Conservation (phyloP, 2,797 vertebrate species). For the Meda fulgida region DNA sequence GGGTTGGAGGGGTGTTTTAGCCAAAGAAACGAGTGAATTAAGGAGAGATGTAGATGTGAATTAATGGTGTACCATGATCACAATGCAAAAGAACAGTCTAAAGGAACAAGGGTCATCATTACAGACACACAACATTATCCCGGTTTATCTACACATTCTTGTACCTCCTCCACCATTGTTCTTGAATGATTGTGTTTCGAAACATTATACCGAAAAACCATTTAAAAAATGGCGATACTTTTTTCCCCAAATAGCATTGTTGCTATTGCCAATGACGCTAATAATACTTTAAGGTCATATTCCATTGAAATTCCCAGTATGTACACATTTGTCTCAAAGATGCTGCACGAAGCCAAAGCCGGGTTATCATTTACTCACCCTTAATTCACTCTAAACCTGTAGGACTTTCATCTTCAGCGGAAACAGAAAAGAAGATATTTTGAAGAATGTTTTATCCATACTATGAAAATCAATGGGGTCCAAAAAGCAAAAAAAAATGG, state of each 20-base stretch:
- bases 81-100: constrained; percentile 60
- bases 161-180: constrained; percentile 62
- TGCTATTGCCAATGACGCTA: constrained; percentile 41
- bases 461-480: not conserved
- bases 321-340: constrained; percentile 37
- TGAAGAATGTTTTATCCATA: not conserved
- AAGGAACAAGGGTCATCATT: constrained; percentile 49
- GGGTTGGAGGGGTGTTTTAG: constrained; percentile 37
- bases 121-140: constrained; percentile 61
- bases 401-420: not conserved
- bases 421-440: not conserved
- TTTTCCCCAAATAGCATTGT: constrained; percentile 46
- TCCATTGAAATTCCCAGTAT: constrained; percentile 37
- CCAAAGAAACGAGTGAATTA: constrained; percentile 39
- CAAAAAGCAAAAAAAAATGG: not conserved
- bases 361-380: not conserved
- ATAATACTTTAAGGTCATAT: constrained; percentile 26
- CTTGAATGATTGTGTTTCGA: not conserved
- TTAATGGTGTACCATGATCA: constrained; percentile 68
- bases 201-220: constrained; percentile 45
- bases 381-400: not conserved
- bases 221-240: constrained; percentile 53
- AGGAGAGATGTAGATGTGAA: constrained; percentile 35
- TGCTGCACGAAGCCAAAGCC: constrained; percentile 9
- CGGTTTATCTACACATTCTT: constrained; percentile 61